Evolutionary conservation across 2,888 invertebrate genomes (phyloP).

Genomic region (Hedychridium roseum): DNA sequence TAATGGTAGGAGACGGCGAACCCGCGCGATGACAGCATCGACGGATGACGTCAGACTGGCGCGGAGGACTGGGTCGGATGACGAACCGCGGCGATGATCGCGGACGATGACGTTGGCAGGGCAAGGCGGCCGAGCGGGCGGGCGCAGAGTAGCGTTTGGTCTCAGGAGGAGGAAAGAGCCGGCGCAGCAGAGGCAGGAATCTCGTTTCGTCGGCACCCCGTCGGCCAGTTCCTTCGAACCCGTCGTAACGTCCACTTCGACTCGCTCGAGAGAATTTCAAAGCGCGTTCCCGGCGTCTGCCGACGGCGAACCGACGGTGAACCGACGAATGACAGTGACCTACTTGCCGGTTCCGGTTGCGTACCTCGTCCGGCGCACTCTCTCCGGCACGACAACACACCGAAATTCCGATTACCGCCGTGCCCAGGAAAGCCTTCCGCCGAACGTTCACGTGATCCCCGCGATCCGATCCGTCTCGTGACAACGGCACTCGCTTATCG

Average conservation of each 20-base stretch:
- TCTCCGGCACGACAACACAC: neutral
- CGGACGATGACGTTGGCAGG: conserved; percentile 35
- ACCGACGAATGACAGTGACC: conserved; percentile 51
- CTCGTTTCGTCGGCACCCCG: conserved; percentile 29
- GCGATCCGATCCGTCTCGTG: too few species aligned
- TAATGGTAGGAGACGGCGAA: too few species aligned
- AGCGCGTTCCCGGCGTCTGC: conserved; percentile 2
- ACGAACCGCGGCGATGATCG: conserved; percentile 29
- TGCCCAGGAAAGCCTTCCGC: neutral
- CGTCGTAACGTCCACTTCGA: conserved; percentile 28
- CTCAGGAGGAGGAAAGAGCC: conserved; percentile 32
- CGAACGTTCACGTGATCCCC: too few species aligned
- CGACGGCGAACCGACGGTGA: conserved; percentile 2
- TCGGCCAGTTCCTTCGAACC: conserved; percentile 38
- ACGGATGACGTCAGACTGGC: conserved; percentile 34
- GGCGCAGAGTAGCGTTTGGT: conserved; percentile 6
- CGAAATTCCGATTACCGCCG: neutral
- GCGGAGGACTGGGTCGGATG: conserved; percentile 17
- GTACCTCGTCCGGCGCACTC: too few species aligned
- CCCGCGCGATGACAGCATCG: conserved; percentile 24
- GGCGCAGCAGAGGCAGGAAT: conserved; percentile 36
- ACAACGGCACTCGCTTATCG: too few species aligned
- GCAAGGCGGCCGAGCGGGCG: conserved; percentile 12
- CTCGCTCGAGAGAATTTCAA: neutral
- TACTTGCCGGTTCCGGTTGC: conserved; percentile 45